A percentile compares a stretch with the other conserved stretches of the same genome.
phyloP scores from a whole-genome alignment of 2,888 invertebrate genomes.

The Embidobia sp. region DNA sequence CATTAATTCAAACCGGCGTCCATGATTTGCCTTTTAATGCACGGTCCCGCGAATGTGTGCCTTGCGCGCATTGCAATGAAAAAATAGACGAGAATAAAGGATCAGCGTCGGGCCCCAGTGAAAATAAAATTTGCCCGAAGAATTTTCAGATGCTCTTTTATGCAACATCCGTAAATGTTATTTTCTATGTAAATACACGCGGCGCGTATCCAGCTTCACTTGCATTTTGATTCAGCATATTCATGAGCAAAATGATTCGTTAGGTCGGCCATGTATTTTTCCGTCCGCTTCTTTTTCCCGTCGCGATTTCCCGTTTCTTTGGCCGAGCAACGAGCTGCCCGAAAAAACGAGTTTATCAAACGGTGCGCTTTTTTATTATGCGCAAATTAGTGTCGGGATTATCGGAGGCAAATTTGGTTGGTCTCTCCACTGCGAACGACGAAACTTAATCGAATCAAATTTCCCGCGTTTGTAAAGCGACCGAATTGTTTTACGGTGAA shows the following conservation, averaged over 20 bases:
- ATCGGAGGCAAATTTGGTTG: no score
- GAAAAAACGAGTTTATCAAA: no score
- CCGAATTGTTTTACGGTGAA: no score
- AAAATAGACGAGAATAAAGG: constrained; percentile 38
- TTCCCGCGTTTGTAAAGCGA: no score
- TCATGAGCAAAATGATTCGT: constrained; percentile 62
- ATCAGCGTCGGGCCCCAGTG: constrained; percentile 19
- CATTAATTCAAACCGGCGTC: constrained; percentile 8
- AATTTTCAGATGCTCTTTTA: constrained; percentile 62
- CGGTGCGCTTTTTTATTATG: no score
- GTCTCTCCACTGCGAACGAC: no score
- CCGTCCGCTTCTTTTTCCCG: background rate
- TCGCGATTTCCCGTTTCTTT: constrained; percentile 13
- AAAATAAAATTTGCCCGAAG: constrained; percentile 52
- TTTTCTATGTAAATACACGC: constrained; percentile 61
- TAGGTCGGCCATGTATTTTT: constrained; percentile 49
- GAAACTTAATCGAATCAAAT: no score
- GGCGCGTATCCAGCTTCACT: constrained; percentile 44
- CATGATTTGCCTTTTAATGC: constrained; percentile 37
- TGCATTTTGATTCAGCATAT: constrained; percentile 64
- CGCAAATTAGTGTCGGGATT: no score
- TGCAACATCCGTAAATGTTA: constrained; percentile 61
- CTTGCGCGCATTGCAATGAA: constrained; percentile 12
- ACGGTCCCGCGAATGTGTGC: constrained; percentile 13
- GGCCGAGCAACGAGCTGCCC: no score